Evolutionary conservation across 2,888 invertebrate genomes (phyloP), one percentile per base, ranked within the genome.

Genomic region (Apotomis turbidana): DNA sequence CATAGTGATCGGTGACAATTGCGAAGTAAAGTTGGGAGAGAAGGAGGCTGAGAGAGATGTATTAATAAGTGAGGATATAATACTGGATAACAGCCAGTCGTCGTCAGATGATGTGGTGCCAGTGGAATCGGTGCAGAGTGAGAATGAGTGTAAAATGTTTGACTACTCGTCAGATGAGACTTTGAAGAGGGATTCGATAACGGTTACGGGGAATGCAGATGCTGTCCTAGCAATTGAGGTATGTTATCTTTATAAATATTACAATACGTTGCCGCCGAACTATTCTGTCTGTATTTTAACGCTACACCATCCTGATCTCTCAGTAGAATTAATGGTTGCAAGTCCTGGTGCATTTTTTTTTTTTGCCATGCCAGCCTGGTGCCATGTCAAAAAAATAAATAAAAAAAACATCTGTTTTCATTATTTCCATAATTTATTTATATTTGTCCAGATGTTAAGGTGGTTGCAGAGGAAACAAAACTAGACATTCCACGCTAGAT

Each of bases 141-240:
- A 86, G 13, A 83, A 76, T 71, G 85, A 85, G 68, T 93, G 91
- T 75, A 93, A 85, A 75, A 87, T 86, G 78, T 93, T 87, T 77
- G 93, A 93, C 71, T 93, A 88, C 68, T 89, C 90, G 0, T 82
- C 87, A 0, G 92, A 93, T 78, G 93, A 92, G 73, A 87, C 82
- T 60, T 76, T 92, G 64, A 80, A 86, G 15, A 83, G 88, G 2
- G 93, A 93, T 63, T 81, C 90, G 10, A 72, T 90, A 1, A 82
- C 84, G 1, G 89, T 93, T 5, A 84, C 84, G 0, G 91, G 90
- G 3, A 89, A 93, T 78, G 88, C 84, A 58, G 93, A 94, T 78
- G 89, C 93, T 12, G 90, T 93, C 27, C 85, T 93, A 12, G 94
- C 94, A 0, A 83, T 94, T 73, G 92, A 94, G 83, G 94, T 94